A percentile compares a stretch with the other conserved stretches of the same genome.
Conservation (phyloP, 2,797 vertebrate species). For the Spinus pinus region DNA sequence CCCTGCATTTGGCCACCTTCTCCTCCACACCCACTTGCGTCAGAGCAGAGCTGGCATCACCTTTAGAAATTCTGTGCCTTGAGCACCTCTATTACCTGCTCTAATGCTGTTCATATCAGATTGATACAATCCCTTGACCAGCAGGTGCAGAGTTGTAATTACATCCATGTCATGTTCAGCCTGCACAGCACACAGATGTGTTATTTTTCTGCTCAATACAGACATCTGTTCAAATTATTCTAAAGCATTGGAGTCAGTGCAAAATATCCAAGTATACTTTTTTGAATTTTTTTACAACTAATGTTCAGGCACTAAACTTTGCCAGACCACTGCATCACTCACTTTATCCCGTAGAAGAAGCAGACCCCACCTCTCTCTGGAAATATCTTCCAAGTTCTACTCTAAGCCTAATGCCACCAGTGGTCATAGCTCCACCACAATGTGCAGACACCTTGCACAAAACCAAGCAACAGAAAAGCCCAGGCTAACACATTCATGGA, state of each 20-base stretch:
- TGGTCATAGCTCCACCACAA: neutral
- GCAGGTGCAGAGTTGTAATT: slow-evolving; percentile 13
- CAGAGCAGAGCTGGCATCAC: fast-evolving
- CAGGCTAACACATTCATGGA: neutral
- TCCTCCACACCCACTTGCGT: fast-evolving
- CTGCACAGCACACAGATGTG: neutral
- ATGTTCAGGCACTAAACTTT: neutral
- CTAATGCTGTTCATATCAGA: neutral
- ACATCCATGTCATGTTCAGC: neutral
- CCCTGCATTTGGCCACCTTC: neutral
- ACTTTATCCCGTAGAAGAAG: neutral
- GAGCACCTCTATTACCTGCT: neutral
- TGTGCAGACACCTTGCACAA: neutral
- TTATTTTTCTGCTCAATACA: neutral
- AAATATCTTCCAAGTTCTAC: neutral
- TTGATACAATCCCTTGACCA: neutral
- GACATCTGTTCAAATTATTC: neutral
- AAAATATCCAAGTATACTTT: neutral
- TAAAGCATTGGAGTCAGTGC: neutral
- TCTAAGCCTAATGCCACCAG: neutral
- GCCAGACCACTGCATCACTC: neutral
- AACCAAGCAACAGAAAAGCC: neutral
- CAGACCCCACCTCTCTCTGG: neutral
- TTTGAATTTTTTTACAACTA: neutral
- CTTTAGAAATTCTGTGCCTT: neutral